Evolutionary conservation across 92 coral and sea anemone genomes (phyloP).

Genomic region (Bergia puertoricense): DNA sequence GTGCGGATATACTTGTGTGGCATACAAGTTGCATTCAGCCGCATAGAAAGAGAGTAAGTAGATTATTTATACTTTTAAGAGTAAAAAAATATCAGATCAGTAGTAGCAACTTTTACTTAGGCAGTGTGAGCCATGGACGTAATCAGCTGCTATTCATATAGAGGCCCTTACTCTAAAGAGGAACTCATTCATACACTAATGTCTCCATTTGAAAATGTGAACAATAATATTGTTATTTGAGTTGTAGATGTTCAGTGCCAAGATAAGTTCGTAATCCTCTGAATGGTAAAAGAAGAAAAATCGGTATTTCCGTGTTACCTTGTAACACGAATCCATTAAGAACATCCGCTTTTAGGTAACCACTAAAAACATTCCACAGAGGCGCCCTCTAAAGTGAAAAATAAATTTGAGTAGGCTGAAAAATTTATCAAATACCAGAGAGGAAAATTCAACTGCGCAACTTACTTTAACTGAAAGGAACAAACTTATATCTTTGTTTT

Average conservation of each 20-base stretch:
- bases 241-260: neutral
- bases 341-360: constrained; percentile 20
- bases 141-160: too few relatives aligned
- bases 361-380: neutral
- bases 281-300: neutral
- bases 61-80: neutral
- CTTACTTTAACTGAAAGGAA: neutral
- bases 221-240: neutral
- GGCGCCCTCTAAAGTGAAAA: neutral
- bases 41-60: neutral
- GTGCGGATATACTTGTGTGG: neutral
- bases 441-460: neutral
- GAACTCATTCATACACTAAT: neutral
- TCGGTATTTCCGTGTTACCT: constrained; percentile 17
- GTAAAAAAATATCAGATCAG: neutral
- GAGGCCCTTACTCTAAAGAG: neutral
- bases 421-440: neutral
- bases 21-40: neutral
- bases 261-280: neutral
- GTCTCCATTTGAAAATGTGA: neutral
- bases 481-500: neutral
- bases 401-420: neutral
- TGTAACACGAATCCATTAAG: neutral
- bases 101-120: neutral
- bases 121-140: neutral